A percentile compares a stretch with the other conserved stretches of the same genome.
phyloP scores from a whole-genome alignment of 2,888 invertebrate species.

The Bursaphelenchus okinawaensis region DNA sequence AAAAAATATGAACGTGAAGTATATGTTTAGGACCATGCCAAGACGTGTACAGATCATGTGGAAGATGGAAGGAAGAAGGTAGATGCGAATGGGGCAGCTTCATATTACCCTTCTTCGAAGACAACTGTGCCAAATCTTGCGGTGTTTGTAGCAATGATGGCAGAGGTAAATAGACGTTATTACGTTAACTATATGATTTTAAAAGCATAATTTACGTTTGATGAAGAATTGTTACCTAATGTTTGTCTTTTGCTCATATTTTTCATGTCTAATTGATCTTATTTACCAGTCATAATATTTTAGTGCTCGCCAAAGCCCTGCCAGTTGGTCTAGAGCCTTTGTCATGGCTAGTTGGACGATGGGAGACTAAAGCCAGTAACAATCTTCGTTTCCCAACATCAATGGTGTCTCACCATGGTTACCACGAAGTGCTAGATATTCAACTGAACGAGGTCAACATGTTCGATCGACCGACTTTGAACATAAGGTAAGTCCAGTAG shows the following conservation, averaged over 20 bases:
- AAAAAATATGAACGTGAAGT: too few species aligned
- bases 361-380: slow-evolving; percentile 40
- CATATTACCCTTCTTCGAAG: slow-evolving; percentile 49
- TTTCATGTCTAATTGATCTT: neutral
- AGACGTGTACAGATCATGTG: slow-evolving; percentile 51
- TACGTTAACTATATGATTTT: too few species aligned
- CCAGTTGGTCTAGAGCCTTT: slow-evolving; percentile 52
- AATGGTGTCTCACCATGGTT: slow-evolving; percentile 33
- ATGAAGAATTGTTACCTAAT: too few species aligned
- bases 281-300: too few species aligned
- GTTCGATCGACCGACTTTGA: slow-evolving; percentile 54
- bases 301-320: slow-evolving; percentile 41
- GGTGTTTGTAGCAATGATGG: slow-evolving; percentile 38
- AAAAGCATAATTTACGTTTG: too few species aligned
- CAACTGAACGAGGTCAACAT: slow-evolving; percentile 44
- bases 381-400: slow-evolving; percentile 41
- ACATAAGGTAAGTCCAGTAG: slow-evolving; percentile 51
- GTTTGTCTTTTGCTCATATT: neutral
- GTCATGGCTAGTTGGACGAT: slow-evolving; percentile 51
- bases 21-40: slow-evolving; percentile 54
- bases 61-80: slow-evolving; percentile 47
- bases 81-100: slow-evolving; percentile 47
- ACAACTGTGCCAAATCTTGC: slow-evolving; percentile 53
- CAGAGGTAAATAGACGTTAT: slow-evolving; percentile 29
- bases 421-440: slow-evolving; percentile 45